Percentiles rank a stretch among this genome's conserved stretches.
phyloP scores from a whole-genome alignment of 1,140 invertebrate genomes.

The Ephestia elutella region DNA sequence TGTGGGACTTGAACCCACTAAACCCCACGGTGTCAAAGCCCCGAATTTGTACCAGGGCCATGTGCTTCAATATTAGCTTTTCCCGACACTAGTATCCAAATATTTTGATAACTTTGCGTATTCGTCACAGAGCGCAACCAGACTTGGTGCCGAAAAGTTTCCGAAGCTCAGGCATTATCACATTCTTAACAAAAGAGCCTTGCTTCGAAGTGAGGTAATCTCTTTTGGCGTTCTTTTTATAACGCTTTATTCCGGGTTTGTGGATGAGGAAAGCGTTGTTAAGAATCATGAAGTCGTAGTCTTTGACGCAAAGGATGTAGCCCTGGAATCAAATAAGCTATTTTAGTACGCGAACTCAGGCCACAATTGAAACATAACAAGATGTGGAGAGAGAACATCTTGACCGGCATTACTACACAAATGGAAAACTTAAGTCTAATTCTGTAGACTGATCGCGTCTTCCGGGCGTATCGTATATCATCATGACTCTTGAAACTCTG shows the following conservation, averaged over 20 bases:
- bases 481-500: background rate
- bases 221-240: constrained; percentile 83
- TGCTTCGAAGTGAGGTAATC: constrained; percentile 85
- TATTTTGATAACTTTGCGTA: background rate
- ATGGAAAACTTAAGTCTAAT: background rate
- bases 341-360: background rate
- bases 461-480: background rate
- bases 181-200: constrained; percentile 85
- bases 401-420: background rate
- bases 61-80: background rate
- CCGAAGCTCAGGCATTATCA: constrained; percentile 89
- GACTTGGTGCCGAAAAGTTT: constrained; percentile 85
- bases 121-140: constrained; percentile 86
- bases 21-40: too few relatives aligned
- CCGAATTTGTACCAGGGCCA: too few relatives aligned
- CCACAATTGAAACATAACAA: background rate
- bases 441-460: background rate
- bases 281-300: constrained; percentile 92
- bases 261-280: constrained; percentile 93
- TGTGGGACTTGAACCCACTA: too few relatives aligned
- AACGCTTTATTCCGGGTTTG: constrained; percentile 88
- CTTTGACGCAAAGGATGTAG: constrained; percentile 88
- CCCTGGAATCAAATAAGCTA: constrained; percentile 76
- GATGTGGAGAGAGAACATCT: background rate
- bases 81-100: background rate